Evolutionary conservation across 2,797 vertebrate species (phyloP).

Genomic region (Semotilus atromaculatus): DNA sequence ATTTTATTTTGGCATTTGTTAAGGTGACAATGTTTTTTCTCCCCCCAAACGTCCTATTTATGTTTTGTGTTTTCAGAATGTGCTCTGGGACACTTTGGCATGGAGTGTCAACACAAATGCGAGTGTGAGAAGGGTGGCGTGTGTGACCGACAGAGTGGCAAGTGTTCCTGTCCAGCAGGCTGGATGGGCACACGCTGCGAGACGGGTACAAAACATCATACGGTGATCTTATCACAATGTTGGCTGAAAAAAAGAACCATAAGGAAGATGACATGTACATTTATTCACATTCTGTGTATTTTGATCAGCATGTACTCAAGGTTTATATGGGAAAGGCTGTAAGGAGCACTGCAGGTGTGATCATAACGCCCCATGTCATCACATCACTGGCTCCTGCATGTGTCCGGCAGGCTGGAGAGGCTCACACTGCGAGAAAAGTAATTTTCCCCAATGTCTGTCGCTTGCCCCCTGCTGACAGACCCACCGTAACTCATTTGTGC

Average conservation of each 20-base stretch:
- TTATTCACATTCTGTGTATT: constrained; percentile 3
- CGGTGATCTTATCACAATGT: not conserved
- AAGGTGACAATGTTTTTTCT: not conserved
- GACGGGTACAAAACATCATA: constrained; percentile 68
- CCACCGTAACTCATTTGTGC: constrained; percentile 8
- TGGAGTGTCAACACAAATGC: constrained; percentile 72
- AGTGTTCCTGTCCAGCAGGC: constrained; percentile 77
- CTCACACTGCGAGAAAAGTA: constrained; percentile 76
- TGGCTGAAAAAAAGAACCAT: not conserved
- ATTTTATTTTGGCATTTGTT: not conserved
- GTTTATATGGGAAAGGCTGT: constrained; percentile 76
- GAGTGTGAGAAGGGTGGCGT: constrained; percentile 73
- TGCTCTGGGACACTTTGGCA: constrained; percentile 67
- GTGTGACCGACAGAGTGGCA: constrained; percentile 72
- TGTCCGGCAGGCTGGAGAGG: constrained; percentile 81
- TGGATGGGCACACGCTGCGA: constrained; percentile 77
- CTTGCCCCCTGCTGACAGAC: constrained; percentile 6
- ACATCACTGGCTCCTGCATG: constrained; percentile 71
- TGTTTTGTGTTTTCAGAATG: constrained; percentile 71
- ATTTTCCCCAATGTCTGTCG: not conserved
- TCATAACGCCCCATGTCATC: constrained; percentile 72
- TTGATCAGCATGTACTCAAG: constrained; percentile 73
- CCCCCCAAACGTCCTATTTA: not conserved
- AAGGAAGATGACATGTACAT: not conserved
- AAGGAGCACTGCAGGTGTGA: constrained; percentile 75